Percentiles rank a stretch among this genome's conserved stretches.
phyloP scores from a whole-genome alignment of 2,797 vertebrate genomes.

The Takifugu rubripes region DNA sequence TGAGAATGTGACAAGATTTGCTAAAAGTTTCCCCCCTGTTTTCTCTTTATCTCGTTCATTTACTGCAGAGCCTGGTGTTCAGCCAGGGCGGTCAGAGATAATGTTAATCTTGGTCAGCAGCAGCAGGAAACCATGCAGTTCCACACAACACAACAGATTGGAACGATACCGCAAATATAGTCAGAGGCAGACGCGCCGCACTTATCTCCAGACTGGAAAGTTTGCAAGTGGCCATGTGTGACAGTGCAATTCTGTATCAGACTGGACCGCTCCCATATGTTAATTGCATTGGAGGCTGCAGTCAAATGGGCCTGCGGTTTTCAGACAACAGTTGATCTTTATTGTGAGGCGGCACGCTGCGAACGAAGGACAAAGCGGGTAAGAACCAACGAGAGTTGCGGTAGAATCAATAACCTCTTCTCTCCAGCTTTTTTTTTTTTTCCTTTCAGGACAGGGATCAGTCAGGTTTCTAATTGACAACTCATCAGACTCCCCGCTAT shows the following conservation, averaged over 20 bases:
- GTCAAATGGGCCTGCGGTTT: slow-evolving; percentile 10
- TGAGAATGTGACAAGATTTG: slow-evolving; percentile 48
- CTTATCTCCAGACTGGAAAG: slow-evolving; percentile 64
- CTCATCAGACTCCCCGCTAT: slow-evolving; percentile 70
- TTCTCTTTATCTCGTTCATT: slow-evolving; percentile 67
- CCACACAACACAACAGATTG: slow-evolving; percentile 66
- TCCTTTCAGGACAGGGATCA: slow-evolving; percentile 60
- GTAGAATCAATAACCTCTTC: slow-evolving; percentile 52
- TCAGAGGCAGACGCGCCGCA: slow-evolving; percentile 56
- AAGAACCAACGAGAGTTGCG: slow-evolving; percentile 11
- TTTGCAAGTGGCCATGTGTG: slow-evolving; percentile 66
- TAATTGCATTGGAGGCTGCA: slow-evolving; percentile 40
- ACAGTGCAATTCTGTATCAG: slow-evolving; percentile 42
- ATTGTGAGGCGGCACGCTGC: slow-evolving; percentile 5
- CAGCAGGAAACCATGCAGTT: slow-evolving; percentile 61
- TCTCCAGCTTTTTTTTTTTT: slow-evolving; percentile 24
- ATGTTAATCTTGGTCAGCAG: slow-evolving; percentile 76
- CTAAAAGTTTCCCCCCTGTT: slow-evolving; percentile 54
- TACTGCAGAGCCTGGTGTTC: slow-evolving; percentile 68
- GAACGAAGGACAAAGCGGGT: slow-evolving; percentile 32
- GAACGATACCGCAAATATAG: slow-evolving; percentile 66
- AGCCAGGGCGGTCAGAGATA: slow-evolving; percentile 73
- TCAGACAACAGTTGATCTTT: not conserved
- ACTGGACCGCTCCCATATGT: slow-evolving; percentile 39
- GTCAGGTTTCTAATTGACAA: slow-evolving; percentile 72